Conservation (phyloP, 2,888 invertebrate species). For the Tinea trinotella region DNA sequence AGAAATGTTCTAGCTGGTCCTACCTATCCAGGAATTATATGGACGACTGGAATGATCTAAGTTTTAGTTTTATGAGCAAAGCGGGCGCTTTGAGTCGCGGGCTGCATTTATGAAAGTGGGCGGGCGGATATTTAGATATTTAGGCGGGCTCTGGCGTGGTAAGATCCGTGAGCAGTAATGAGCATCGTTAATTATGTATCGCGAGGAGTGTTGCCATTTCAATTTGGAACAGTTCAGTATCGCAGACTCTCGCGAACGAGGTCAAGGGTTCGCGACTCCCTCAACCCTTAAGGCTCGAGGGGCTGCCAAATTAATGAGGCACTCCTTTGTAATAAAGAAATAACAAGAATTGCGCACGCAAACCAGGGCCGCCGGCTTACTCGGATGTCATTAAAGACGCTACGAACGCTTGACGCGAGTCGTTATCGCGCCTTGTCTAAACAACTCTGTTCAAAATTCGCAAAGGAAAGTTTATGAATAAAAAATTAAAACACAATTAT, state of each 20-base stretch:
- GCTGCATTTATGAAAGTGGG: not conserved
- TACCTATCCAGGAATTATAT: conserved; percentile 62
- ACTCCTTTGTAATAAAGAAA: conserved; percentile 74
- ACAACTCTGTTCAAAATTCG: conserved; percentile 50
- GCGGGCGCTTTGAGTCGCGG: not conserved
- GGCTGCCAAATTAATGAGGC: conserved; percentile 73
- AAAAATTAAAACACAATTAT: conserved; percentile 9
- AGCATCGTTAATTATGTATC: conserved; percentile 70
- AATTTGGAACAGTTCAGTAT: conserved; percentile 57
- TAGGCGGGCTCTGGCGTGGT: conserved; percentile 23
- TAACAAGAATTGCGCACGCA: conserved; percentile 73
- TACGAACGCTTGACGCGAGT: conserved; percentile 21
- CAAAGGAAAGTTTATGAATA: conserved; percentile 14
- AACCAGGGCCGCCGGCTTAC: conserved; percentile 48
- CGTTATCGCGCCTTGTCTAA: conserved; percentile 37
- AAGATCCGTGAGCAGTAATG: conserved; percentile 41
- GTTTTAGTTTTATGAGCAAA: conserved; percentile 49
- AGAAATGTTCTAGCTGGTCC: conserved; percentile 59
- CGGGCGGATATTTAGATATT: not conserved
- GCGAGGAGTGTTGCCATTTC: conserved; percentile 61
- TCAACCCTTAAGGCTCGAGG: conserved; percentile 56
- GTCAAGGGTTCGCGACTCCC: conserved; percentile 67
- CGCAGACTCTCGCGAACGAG: conserved; percentile 59
- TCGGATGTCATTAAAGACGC: conserved; percentile 66
- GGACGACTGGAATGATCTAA: conserved; percentile 55